Percentiles rank a stretch among this genome's conserved stretches.
Conservation (phyloP, 2,113 vertebrate species). For the Solenodon paradoxus region DNA sequence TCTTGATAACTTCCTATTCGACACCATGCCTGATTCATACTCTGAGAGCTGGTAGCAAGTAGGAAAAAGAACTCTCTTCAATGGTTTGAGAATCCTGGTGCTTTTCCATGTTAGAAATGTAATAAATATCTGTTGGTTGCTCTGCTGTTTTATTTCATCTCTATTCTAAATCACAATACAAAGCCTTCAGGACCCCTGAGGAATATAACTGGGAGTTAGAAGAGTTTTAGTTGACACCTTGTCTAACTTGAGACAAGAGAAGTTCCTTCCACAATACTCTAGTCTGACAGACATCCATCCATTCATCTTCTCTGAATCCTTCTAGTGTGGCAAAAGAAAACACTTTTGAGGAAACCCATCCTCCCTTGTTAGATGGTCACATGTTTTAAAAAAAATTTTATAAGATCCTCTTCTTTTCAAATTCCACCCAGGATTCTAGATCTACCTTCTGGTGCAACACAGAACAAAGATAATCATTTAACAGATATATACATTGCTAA, state of each 20-base stretch:
- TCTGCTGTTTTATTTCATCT: neutral
- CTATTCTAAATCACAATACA: neutral
- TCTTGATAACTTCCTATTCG: neutral
- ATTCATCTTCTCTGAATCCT: neutral
- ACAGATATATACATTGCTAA: neutral
- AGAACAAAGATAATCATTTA: neutral
- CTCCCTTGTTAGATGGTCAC: neutral
- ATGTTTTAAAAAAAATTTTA: neutral
- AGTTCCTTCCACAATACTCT: neutral
- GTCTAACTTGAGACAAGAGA: neutral
- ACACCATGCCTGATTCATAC: neutral
- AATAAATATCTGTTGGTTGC: neutral
- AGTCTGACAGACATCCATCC: neutral
- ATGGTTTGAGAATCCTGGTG: neutral
- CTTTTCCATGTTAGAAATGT: neutral
- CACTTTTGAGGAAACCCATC: neutral
- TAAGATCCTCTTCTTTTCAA: neutral
- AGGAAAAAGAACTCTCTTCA: neutral
- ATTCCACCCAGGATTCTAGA: neutral
- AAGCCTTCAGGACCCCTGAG: neutral
- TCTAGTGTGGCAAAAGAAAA: neutral
- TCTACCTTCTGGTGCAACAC: neutral
- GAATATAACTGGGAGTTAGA: neutral
- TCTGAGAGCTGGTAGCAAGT: neutral
- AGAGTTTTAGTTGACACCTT: neutral